phyloP scores from a whole-genome alignment of 2,113 vertebrate species.

The Labeo rohita region DNA sequence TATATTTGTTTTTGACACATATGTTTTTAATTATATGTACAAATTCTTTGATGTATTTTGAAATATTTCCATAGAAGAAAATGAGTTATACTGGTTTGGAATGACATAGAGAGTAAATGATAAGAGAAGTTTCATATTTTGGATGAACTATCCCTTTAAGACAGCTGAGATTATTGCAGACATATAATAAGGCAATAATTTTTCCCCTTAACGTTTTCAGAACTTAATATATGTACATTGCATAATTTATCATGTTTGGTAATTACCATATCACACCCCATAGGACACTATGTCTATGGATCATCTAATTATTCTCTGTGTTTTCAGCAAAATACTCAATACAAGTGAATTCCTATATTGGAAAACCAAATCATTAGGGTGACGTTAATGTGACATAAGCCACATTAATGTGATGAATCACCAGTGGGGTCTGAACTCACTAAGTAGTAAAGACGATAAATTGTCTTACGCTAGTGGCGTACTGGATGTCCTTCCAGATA shows the following conservation, averaged over 20 bases:
- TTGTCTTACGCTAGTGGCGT: conserved; percentile 73
- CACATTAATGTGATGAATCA: conserved; percentile 27
- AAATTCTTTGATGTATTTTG: background rate
- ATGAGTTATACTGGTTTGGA: background rate
- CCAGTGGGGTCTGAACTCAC: background rate
- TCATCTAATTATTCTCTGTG: conserved; percentile 24
- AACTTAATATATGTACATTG: background rate
- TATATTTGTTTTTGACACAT: background rate
- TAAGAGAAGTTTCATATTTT: background rate
- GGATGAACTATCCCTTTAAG: background rate
- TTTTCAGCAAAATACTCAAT: conserved; percentile 15
- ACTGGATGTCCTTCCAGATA: conserved; percentile 93
- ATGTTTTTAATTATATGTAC: background rate
- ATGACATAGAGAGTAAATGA: background rate
- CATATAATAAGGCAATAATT: background rate
- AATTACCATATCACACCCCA: conserved; percentile 20
- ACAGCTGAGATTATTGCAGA: background rate
- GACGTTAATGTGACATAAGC: conserved; percentile 11
- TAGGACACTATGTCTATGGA: conserved; percentile 12
- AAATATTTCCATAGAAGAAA: background rate
- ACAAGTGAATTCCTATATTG: conserved; percentile 16
- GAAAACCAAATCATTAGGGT: conserved; percentile 15
- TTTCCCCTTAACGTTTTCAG: background rate
- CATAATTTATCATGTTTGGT: conserved; percentile 20
- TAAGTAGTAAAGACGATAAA: conserved; percentile 35